Conservation (phyloP, 2,888 invertebrate genomes). For the Thecophora atra region DNA sequence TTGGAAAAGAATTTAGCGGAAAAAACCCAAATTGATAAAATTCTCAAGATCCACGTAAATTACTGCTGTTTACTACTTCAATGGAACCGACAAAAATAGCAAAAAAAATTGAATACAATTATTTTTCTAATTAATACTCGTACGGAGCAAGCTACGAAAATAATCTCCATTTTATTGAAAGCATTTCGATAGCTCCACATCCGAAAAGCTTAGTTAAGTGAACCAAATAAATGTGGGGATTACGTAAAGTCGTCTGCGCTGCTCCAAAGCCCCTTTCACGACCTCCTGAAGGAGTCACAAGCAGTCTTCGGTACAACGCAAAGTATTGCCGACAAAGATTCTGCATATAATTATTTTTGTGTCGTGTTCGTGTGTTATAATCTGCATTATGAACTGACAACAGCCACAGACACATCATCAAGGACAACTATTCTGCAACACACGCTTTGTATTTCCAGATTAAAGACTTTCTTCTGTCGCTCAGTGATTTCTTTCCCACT, state of each 20-base stretch:
- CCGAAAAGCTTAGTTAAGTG: conserved; percentile 56
- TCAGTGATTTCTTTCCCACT: conserved; percentile 15
- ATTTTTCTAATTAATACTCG: background rate
- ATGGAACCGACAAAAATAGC: too few relatives aligned
- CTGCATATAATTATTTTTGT: conserved; percentile 22
- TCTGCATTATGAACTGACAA: conserved; percentile 21
- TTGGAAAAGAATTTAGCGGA: too few relatives aligned
- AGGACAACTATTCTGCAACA: conserved; percentile 12
- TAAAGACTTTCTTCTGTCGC: background rate
- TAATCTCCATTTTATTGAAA: background rate
- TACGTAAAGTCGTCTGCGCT: background rate
- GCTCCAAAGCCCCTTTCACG: background rate
- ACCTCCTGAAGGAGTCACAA: conserved; percentile 13
- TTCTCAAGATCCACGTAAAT: too few relatives aligned
- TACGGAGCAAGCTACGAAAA: background rate
- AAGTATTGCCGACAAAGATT: conserved; percentile 18
- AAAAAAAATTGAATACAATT: too few relatives aligned
- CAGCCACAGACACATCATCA: conserved; percentile 6
- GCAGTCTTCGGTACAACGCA: background rate
- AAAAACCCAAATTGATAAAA: too few relatives aligned
- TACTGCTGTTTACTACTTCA: too few relatives aligned
- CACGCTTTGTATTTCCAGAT: background rate
- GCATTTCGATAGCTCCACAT: background rate
- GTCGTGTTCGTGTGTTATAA: conserved; percentile 2
- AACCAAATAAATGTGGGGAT: conserved; percentile 54